Percentiles rank a stretch among this genome's conserved stretches.
Conservation (phyloP, 2,888 invertebrate genomes). For the Drosophila yooni region DNA sequence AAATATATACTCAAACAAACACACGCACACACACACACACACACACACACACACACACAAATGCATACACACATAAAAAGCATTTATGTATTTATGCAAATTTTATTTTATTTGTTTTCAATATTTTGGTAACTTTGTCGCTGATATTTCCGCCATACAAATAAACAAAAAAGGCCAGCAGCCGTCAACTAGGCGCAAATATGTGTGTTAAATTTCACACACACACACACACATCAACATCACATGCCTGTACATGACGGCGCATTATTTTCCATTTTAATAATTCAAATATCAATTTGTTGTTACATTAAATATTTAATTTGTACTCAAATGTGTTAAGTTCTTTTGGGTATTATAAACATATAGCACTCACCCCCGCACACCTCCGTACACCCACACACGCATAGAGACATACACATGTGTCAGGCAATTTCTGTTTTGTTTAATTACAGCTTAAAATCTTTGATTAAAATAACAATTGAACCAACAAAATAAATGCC, state of each 20-base stretch:
- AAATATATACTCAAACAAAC: slow-evolving; percentile 57
- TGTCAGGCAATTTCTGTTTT: slow-evolving; percentile 70
- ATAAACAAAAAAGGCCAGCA: slow-evolving; percentile 69
- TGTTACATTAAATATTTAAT: slow-evolving; percentile 80
- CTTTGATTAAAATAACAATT: slow-evolving; percentile 62
- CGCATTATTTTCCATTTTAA: slow-evolving; percentile 80
- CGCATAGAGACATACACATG: slow-evolving; percentile 24
- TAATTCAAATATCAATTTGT: slow-evolving; percentile 79
- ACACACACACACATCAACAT: slow-evolving; percentile 24
- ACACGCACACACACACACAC: slow-evolving; percentile 32
- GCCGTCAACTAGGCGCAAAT: slow-evolving; percentile 67
- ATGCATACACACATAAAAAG: slow-evolving; percentile 35
- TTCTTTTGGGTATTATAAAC: slow-evolving; percentile 74
- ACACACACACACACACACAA: slow-evolving; percentile 20
- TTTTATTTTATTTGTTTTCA: slow-evolving; percentile 80
- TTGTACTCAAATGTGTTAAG: slow-evolving; percentile 81
- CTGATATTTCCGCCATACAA: slow-evolving; percentile 78
- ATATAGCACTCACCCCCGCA: slow-evolving; percentile 16
- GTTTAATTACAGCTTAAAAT: slow-evolving; percentile 79
- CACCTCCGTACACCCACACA: slow-evolving; percentile 16
- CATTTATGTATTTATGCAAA: slow-evolving; percentile 75
- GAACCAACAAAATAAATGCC: slow-evolving; percentile 15
- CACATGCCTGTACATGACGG: slow-evolving; percentile 58
- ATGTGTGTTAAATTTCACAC: slow-evolving; percentile 63
- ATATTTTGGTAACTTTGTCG: slow-evolving; percentile 80